These are phyloP conservation scores for Hucho hucho DNA, from an alignment of 2,113 vertebrate species.

Conservation along the genomic window DNA sequence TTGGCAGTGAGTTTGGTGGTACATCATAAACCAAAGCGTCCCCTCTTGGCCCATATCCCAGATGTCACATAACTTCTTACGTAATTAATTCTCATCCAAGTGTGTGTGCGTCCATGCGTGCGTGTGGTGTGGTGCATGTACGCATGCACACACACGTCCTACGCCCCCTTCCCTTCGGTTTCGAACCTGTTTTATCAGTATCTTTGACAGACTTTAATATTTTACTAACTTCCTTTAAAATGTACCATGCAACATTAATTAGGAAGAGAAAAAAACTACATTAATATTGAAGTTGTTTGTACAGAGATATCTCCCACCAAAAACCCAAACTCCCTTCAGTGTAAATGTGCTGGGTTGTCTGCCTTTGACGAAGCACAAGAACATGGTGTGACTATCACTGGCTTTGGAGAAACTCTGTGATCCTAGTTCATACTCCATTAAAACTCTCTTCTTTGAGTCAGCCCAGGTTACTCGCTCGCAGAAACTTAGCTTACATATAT, in stretches of 20 bases:
- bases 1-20: too few species aligned
- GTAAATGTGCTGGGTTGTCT: constrained; percentile 4
- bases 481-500: too few species aligned
- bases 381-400: constrained; percentile 25
- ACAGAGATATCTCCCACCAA: constrained; percentile 26
- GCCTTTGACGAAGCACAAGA: constrained; percentile 27
- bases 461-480: constrained; percentile 2
- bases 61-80: too few species aligned
- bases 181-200: constrained; percentile 8
- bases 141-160: not conserved
- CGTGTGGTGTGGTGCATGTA: not conserved
- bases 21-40: too few species aligned
- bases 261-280: constrained; percentile 8
- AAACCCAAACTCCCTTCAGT: constrained; percentile 8
- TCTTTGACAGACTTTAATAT: constrained; percentile 40
- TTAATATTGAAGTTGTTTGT: constrained; percentile 32
- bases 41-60: too few species aligned
- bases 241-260: constrained; percentile 48
- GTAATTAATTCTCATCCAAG: too few species aligned
- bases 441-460: not conserved
- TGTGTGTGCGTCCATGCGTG: too few species aligned
- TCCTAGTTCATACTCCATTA: constrained; percentile 7
- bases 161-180: not conserved
- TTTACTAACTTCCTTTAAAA: constrained; percentile 38
- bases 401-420: constrained; percentile 36